Evolutionary conservation across 2,113 vertebrate genomes (phyloP).

Genomic region (Procavia capensis): DNA sequence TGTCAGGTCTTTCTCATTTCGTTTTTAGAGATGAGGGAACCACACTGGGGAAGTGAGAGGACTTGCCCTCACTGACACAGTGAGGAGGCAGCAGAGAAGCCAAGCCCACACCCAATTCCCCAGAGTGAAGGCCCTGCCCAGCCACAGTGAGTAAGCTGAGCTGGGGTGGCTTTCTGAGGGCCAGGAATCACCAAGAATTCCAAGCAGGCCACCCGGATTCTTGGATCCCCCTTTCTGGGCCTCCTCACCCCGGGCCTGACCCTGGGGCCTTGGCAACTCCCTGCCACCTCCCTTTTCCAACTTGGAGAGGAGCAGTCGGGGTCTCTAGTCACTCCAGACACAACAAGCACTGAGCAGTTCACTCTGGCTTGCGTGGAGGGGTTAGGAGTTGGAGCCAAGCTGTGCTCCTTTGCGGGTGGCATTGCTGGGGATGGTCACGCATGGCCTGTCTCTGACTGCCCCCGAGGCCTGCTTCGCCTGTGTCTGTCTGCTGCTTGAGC

Average conservation of each 20-base stretch:
- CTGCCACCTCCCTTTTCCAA: neutral
- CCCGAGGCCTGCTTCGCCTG: neutral
- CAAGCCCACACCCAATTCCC: neutral
- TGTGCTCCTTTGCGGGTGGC: neutral
- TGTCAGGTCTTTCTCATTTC: neutral
- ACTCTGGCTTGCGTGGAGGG: neutral
- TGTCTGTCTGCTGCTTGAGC: neutral
- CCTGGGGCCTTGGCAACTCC: neutral
- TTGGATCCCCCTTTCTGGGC: neutral
- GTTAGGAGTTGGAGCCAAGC: neutral
- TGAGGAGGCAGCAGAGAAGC: neutral
- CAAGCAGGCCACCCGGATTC: neutral
- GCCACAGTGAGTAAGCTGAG: neutral
- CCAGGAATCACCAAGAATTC: neutral
- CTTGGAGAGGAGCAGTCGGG: neutral
- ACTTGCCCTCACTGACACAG: neutral
- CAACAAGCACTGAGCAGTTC: neutral
- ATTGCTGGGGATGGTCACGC: neutral
- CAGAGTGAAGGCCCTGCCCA: accelerated
- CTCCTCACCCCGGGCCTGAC: neutral
- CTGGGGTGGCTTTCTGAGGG: neutral
- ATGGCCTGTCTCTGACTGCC: neutral
- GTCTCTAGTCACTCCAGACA: neutral
- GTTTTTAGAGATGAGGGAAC: neutral
- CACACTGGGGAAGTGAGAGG: neutral